Base-by-base conservation (phyloP, 1,140 invertebrate species). In the Eumaeus atala region DNA sequence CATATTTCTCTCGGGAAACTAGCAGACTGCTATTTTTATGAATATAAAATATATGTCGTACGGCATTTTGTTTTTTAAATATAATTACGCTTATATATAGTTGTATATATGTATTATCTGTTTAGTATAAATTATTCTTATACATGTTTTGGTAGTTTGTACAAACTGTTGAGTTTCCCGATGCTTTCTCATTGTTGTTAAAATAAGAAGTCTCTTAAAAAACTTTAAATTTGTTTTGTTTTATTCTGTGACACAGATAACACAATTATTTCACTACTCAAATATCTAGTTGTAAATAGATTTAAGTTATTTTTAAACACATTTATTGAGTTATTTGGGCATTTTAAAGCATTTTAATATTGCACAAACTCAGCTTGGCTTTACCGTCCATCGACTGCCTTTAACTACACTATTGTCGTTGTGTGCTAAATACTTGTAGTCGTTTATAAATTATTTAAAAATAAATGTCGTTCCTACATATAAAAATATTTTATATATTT, bases 301-400 rank as follows among this genome's bases (percentile, higher is more conserved):
- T 10, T 52, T 52, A 52, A 34, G 51, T 52, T 52, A 52, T 14
- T 52, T 52, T 52, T 44, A 44, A 34, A 61, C 55, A 35, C 54
- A 59, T 52, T 40, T 55, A 59, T 52, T 40, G 47, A 54, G 49
- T 58, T 64, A 61, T 59, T 55, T 63, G 66, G 21, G 67, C 68
- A 77, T 77, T 77, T 72, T 52, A 66, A 75, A 72, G 78, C 78
- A 77, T 77, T 79, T 78, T 54, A 66, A 38, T 21, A 42, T 57
- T 56, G 44, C 54, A 61, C 36, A 61, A 48, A 52, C 58, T 17
- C 48, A 56, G 77, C 74, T 76, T 80, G 56, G 73, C 69, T 68
- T 70, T 55, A 72, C 77, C 77, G 77, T 80, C 74, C 77, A 70
- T 58, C 40, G 17, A 51, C 51, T 67, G 61, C 63, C 70, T 72